Percentiles rank a stretch among this genome's conserved stretches.
Conservation (phyloP, 2,113 vertebrate genomes). For the Pampusana beccarii region DNA sequence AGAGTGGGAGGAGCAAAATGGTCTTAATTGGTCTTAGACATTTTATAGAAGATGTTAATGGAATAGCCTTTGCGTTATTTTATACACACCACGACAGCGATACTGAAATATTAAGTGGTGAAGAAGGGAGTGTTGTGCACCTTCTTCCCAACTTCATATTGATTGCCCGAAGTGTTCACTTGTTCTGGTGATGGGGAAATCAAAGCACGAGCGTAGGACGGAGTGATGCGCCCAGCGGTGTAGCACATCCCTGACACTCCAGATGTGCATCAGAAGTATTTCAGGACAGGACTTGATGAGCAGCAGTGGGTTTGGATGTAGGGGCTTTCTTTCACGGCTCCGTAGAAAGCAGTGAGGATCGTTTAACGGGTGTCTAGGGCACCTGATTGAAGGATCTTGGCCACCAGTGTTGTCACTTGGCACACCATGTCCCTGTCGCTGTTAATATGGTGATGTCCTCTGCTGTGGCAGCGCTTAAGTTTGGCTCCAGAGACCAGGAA, state of each 20-base stretch:
- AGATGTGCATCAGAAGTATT: not conserved
- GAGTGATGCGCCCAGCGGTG: fast-evolving
- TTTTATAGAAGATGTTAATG: not conserved
- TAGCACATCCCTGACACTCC: not conserved
- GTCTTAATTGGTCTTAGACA: not conserved
- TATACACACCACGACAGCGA: not conserved
- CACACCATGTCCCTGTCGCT: not conserved
- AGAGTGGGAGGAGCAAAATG: not conserved
- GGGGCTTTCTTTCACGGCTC: not conserved
- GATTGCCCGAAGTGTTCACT: not conserved
- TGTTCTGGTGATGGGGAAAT: not conserved
- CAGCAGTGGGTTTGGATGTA: not conserved
- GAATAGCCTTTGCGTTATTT: not conserved
- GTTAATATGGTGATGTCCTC: not conserved
- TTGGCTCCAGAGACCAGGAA: not conserved
- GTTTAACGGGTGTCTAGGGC: not conserved
- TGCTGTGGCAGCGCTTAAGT: not conserved
- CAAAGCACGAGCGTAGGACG: not conserved
- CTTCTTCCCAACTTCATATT: not conserved
- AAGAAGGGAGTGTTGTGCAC: not conserved
- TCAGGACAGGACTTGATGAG: not conserved
- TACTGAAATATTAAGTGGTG: not conserved
- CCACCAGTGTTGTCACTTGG: not conserved
- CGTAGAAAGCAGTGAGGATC: not conserved
- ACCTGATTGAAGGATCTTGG: not conserved